Base-by-base conservation (phyloP, 2,888 invertebrate genomes). In the Dioctria rufipes region DNA sequence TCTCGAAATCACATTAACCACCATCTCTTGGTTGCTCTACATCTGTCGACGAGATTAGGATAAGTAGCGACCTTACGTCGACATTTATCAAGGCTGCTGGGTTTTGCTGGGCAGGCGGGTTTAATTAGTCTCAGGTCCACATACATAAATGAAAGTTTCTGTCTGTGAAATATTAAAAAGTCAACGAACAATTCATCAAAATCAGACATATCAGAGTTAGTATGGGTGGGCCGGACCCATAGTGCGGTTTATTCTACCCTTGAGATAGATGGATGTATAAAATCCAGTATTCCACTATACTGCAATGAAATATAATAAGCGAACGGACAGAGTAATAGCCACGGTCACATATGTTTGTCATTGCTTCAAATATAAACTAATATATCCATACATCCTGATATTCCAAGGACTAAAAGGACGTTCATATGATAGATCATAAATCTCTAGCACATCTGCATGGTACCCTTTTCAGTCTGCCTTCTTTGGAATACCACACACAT, bases 121-220 rank as follows among this genome's bases (percentile, higher is more conserved):
- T 80, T 80, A 80, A 80, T 80, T 80, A 79, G 80, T 69, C 43
- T 37, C 60, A 8, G 4, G n/a, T 25, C 25, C 25, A 25, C 25
- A 25, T 25, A 25, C 25, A 37, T 42, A 69, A 58, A 69, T 40
- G 66, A 69, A 42, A 80, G 11, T 69, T 69, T 80, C 69, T 58
- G 37, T 71, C 37, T 61, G 46, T 61, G 67, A 54, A 61, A 80
- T 25, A 80, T 54, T 51, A 67, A 79, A 79, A 51, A 79, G 37
- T 43, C 67, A 51, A 54, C 40, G 43, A 69, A 46, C 61, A 60
- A 80, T 80, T 60, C 66, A 80, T 80, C 80, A 80, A 80, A 80
- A 80, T 67, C 60, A 80, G 60, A 80, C 60, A 60, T 40, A 11
- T 40, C 51, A 5, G 43, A 13, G 46, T 40, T 25, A 1, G 25